A percentile compares a stretch with the other conserved stretches of the same genome.
Conservation (phyloP, 2,888 invertebrate genomes). For the Tridacna crocea region DNA sequence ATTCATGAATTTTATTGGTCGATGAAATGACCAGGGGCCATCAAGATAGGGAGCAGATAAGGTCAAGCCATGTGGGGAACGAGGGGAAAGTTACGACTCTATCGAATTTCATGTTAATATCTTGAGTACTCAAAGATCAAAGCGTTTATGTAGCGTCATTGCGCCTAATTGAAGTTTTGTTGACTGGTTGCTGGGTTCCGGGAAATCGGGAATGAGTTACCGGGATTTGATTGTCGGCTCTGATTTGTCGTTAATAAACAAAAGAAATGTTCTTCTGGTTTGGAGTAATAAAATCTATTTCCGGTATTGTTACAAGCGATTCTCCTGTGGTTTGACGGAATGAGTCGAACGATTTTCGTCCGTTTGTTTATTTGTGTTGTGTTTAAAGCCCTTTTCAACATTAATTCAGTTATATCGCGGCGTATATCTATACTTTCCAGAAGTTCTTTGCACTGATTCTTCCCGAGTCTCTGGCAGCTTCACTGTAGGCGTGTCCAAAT, state of each 20-base stretch:
- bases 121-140: constrained; percentile 25
- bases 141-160: constrained; percentile 20
- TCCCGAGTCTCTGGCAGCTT: no score
- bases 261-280: not conserved
- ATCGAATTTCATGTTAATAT: constrained; percentile 22
- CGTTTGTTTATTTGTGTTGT: no score
- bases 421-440: no score
- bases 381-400: no score
- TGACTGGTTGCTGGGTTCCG: constrained; percentile 7
- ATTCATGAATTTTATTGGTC: constrained; percentile 28
- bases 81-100: constrained; percentile 22
- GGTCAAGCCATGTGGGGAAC: constrained; percentile 22
- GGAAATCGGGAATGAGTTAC: constrained; percentile 1
- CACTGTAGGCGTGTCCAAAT: no score
- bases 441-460: no score
- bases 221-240: constrained; percentile 2
- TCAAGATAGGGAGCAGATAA: constrained; percentile 21
- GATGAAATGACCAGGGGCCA: constrained; percentile 28
- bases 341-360: no score
- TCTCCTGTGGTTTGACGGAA: no score
- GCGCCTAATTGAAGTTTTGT: constrained; percentile 20
- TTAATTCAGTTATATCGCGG: no score
- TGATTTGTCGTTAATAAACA: constrained; percentile 25
- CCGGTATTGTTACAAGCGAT: not conserved
- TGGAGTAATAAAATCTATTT: not conserved